Percentiles rank a stretch among this genome's conserved stretches.
Conservation (phyloP, 2,888 invertebrate species). For the Celastrina argiolus region DNA sequence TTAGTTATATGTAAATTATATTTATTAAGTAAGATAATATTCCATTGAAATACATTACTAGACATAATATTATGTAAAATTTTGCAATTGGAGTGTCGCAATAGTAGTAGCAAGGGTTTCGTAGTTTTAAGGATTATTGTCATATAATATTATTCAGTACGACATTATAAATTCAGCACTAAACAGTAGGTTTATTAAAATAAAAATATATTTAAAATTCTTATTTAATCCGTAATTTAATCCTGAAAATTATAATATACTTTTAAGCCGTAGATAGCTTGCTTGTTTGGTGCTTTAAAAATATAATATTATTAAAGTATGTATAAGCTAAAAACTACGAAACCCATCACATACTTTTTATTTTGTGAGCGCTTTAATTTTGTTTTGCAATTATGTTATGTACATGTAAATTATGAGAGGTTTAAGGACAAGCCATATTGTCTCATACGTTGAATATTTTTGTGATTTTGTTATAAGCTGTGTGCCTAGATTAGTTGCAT, state of each 20-base stretch:
- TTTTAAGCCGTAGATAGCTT: background rate
- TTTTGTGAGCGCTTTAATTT: slow-evolving; percentile 51
- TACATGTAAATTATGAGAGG: background rate
- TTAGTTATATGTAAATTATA: background rate
- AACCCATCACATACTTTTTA: slow-evolving; percentile 38
- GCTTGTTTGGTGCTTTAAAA: background rate
- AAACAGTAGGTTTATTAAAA: too few species aligned
- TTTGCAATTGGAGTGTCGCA: slow-evolving; percentile 17
- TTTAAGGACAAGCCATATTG: background rate
- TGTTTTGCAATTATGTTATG: slow-evolving; percentile 40
- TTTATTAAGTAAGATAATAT: background rate
- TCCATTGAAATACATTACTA: background rate
- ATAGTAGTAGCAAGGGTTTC: slow-evolving; percentile 6
- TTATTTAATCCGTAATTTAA: too few species aligned
- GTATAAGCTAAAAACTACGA: background rate
- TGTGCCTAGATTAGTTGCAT: slow-evolving; percentile 64
- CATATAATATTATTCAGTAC: background rate
- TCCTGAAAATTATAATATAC: too few species aligned
- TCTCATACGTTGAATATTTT: slow-evolving; percentile 3
- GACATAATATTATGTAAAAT: background rate
- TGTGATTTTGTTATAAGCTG: slow-evolving; percentile 55
- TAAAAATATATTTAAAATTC: too few species aligned
- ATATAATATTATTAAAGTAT: background rate
- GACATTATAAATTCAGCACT: too few species aligned
- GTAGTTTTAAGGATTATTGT: background rate